Conservation (phyloP, 2,888 invertebrate genomes). For the Cybosia mesomella region DNA sequence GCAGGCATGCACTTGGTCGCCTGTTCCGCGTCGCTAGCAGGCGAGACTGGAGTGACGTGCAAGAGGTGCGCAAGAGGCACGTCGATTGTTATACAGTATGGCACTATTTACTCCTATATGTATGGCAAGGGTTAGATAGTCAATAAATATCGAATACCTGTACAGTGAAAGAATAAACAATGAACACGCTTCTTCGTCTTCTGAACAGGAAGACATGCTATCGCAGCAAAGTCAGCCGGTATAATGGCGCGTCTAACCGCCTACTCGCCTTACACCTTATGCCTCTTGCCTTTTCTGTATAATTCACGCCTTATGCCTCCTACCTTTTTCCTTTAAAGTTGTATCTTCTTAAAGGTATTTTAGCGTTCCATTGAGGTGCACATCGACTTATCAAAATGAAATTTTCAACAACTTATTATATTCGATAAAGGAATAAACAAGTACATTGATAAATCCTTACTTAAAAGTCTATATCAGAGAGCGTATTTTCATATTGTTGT, state of each 20-base stretch:
- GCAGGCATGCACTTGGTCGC: not conserved
- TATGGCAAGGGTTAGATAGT: not conserved
- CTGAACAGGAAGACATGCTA: not conserved
- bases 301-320: constrained; percentile 2
- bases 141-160: no score
- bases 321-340: not conserved
- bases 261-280: not conserved
- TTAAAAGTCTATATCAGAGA: not conserved
- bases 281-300: constrained; percentile 2
- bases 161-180: no score
- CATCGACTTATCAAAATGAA: not conserved
- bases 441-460: not conserved
- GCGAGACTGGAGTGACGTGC: not conserved
- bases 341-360: not conserved
- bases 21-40: not conserved
- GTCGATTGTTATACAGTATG: constrained; percentile 4
- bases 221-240: not conserved
- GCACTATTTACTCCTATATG: constrained; percentile 1
- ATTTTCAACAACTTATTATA: not conserved
- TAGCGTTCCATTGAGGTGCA: not conserved
- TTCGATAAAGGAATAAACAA: not conserved
- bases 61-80: constrained; percentile 4
- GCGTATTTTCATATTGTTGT: no score
- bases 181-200: not conserved
- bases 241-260: not conserved